Conservation (phyloP, 2,888 invertebrate species). For the Andrena haemorrhoa region DNA sequence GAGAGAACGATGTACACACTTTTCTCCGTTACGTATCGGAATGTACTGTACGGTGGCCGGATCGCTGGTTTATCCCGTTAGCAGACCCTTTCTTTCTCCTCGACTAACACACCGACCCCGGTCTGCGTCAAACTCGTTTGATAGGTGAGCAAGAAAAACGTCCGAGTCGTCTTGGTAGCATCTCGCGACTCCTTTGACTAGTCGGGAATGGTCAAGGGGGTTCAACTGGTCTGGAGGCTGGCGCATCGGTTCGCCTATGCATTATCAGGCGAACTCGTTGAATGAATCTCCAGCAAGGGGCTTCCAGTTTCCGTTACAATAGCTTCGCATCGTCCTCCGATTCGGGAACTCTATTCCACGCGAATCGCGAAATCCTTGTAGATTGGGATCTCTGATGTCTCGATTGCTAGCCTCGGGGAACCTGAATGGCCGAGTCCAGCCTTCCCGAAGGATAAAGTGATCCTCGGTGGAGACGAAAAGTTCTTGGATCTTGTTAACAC, state of each 20-base stretch:
- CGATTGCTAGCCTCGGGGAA: background rate
- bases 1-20: slow-evolving; percentile 48
- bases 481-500: slow-evolving; percentile 60
- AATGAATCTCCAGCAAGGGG: background rate
- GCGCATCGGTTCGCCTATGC: background rate
- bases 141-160: slow-evolving; percentile 74
- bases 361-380: background rate
- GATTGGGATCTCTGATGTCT: slow-evolving; percentile 6
- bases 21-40: slow-evolving; percentile 75
- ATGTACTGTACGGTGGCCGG: slow-evolving; percentile 64
- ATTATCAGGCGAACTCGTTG: slow-evolving; percentile 17
- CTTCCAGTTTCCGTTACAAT: slow-evolving; percentile 4
- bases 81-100: slow-evolving; percentile 68
- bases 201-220: slow-evolving; percentile 68
- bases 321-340: background rate
- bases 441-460: slow-evolving; percentile 16
- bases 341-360: background rate
- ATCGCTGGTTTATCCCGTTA: slow-evolving; percentile 74
- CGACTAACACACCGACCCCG: slow-evolving; percentile 46
- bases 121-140: slow-evolving; percentile 72
- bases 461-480: background rate
- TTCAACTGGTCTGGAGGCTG: slow-evolving; percentile 52
- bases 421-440: background rate
- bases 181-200: slow-evolving; percentile 68
- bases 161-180: slow-evolving; percentile 71